A percentile compares a stretch with the other conserved stretches of the same genome.
These are phyloP conservation scores for Actinernus sp. DNA, from an alignment of 92 coral and sea anemone species.

Conservation along the genomic window DNA sequence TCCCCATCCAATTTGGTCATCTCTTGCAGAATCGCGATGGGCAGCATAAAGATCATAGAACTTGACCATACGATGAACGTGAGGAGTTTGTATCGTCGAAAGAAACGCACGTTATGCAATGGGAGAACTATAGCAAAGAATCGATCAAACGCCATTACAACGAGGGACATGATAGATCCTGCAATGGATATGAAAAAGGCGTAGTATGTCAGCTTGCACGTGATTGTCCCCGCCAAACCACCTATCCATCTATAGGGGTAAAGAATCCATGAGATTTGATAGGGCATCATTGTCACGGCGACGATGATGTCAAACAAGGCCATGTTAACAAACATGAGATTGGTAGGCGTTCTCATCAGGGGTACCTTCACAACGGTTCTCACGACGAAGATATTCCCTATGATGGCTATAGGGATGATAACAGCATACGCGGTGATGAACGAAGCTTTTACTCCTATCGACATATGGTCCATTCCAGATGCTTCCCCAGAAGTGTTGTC, in stretches of 20 bases:
- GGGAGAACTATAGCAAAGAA: constrained; percentile 17
- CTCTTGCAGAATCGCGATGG: not conserved
- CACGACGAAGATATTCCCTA: constrained; percentile 8
- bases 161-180: constrained; percentile 3
- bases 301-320: constrained; percentile 7
- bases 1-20: not conserved
- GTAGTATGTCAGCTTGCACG: constrained; percentile 1
- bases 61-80: constrained; percentile 1
- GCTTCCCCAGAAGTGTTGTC: too few relatives aligned
- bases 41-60: constrained; percentile 5
- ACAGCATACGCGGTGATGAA: not conserved
- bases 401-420: constrained; percentile 4
- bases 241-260: not conserved
- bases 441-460: not conserved
- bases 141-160: constrained; percentile 15
- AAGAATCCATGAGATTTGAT: not conserved
- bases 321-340: constrained; percentile 20
- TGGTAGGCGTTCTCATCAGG: constrained; percentile 7
- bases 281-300: constrained; percentile 3
- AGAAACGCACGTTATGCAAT: not conserved
- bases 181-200: constrained; percentile 2
- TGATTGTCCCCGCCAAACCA: not conserved
- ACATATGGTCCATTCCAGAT: too few relatives aligned
- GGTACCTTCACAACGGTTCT: constrained; percentile 10
- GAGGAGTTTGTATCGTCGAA: constrained; percentile 6